These are phyloP conservation scores for Gasterosteus nipponicus DNA, from an alignment of 2,113 vertebrate genomes.

Conservation along the genomic window DNA sequence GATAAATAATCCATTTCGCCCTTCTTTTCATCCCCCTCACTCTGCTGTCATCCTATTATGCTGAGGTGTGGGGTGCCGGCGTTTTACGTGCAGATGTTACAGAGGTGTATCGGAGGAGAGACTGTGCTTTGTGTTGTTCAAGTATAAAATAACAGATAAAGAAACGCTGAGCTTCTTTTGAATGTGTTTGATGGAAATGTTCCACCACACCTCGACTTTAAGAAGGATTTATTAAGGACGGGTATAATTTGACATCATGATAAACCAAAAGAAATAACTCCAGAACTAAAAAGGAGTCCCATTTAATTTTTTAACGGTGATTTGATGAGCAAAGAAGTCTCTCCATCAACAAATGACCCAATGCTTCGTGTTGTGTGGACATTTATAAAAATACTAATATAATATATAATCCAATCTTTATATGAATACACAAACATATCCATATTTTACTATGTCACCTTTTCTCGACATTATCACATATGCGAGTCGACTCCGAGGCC, in stretches of 20 bases:
- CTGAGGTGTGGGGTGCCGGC: constrained; percentile 38
- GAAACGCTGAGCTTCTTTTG: constrained; percentile 1
- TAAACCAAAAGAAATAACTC: neutral
- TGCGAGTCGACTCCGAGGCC: constrained; percentile 46
- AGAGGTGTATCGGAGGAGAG: constrained; percentile 27
- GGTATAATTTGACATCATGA: neutral
- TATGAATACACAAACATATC: neutral
- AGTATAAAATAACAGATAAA: constrained; percentile 26
- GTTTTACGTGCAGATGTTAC: constrained; percentile 37
- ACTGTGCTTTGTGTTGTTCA: constrained; percentile 19
- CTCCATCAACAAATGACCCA: neutral
- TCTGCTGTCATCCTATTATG: constrained; percentile 76
- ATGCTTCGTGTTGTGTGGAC: neutral
- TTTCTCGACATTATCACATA: constrained; percentile 26
- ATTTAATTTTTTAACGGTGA: neutral
- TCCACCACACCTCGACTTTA: neutral
- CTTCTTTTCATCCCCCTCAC: constrained; percentile 67
- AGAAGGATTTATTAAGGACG: neutral
- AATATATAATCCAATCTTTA: neutral
- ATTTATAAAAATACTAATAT: neutral
- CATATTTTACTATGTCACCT: neutral
- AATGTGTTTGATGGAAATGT: neutral
- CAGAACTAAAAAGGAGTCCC: neutral
- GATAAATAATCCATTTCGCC: constrained; percentile 79
- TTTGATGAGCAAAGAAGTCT: neutral